Conservation (phyloP, 1,140 invertebrate genomes). For the Pemphigus obesinymphae region DNA sequence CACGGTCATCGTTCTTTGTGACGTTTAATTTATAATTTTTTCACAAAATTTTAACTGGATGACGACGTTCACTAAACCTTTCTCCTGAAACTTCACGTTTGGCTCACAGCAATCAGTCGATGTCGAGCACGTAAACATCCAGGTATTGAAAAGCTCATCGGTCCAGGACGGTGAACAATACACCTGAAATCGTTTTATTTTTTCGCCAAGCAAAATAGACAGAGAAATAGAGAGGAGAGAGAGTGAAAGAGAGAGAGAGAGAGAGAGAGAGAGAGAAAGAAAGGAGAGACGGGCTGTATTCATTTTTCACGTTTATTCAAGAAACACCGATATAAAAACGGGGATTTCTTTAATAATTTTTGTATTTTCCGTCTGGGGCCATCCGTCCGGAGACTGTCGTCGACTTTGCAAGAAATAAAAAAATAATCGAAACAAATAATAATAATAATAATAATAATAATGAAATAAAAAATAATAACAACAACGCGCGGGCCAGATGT, state of each 20-base stretch:
- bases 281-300: background rate
- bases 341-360: background rate
- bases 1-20: background rate
- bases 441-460: too few relatives aligned
- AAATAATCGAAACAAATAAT: background rate
- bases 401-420: background rate
- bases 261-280: too few relatives aligned
- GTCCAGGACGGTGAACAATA: background rate
- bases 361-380: background rate
- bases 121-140: background rate
- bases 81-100: background rate
- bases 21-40: background rate
- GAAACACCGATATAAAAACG: background rate
- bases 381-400: background rate
- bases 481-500: background rate
- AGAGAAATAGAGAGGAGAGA: too few relatives aligned
- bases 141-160: background rate
- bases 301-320: conserved; percentile 5
- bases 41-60: background rate
- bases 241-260: too few relatives aligned
- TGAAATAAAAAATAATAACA: too few relatives aligned
- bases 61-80: background rate
- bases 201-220: too few relatives aligned
- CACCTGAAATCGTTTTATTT: conserved; percentile 8
- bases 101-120: background rate